These are phyloP conservation scores for Sciurus niger DNA, from an alignment of 2,113 vertebrate genomes.

Conservation along the genomic window DNA sequence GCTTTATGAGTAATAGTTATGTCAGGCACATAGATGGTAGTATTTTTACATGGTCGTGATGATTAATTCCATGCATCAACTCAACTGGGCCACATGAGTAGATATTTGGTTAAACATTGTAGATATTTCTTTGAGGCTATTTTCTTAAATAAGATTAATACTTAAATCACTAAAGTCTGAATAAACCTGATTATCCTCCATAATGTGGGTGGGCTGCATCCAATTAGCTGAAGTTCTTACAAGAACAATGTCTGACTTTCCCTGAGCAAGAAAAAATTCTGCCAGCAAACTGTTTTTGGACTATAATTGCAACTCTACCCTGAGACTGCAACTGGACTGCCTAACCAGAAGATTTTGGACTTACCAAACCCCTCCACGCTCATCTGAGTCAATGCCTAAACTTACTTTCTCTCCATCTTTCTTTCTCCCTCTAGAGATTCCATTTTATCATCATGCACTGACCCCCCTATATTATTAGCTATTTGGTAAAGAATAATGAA, in stretches of 20 bases:
- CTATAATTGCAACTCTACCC: neutral
- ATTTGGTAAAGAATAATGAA: neutral
- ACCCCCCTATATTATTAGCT: neutral
- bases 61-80: neutral
- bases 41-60: neutral
- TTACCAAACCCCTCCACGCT: neutral
- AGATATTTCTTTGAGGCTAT: neutral
- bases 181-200: neutral
- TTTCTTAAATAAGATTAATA: neutral
- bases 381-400: neutral
- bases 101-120: neutral
- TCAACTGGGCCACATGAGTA: neutral
- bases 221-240: neutral
- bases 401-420: neutral
- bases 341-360: neutral
- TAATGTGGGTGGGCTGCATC: neutral
- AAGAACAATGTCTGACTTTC: neutral
- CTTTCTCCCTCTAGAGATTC: too few relatives aligned
- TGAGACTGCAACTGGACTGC: neutral
- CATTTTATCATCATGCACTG: neutral
- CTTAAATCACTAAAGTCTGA: neutral
- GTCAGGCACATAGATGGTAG: neutral
- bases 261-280: neutral
- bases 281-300: neutral
- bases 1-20: neutral